phyloP scores from a whole-genome alignment of 1,140 invertebrate genomes.

The Drosophila busckii region DNA sequence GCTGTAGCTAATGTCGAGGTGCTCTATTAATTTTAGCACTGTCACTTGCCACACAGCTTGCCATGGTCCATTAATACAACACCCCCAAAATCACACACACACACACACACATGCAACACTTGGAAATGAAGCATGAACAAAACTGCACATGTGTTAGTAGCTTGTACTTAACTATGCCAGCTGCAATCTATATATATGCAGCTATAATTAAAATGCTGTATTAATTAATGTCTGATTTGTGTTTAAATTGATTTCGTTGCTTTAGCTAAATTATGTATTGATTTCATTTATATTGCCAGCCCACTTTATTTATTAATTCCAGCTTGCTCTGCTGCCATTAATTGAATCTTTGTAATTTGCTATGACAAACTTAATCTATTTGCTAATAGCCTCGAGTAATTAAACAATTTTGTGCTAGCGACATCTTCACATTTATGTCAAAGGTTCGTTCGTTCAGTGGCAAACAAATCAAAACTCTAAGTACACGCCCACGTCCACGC shows the following conservation, averaged over 20 bases:
- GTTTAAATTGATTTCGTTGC: too few relatives aligned
- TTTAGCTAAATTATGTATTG: too few relatives aligned
- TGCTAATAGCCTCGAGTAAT: too few relatives aligned
- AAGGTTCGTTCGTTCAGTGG: slow-evolving; percentile 17
- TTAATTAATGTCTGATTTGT: too few relatives aligned
- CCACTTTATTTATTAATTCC: too few relatives aligned
- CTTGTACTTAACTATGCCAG: background rate
- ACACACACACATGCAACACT: background rate
- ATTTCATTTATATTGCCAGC: too few relatives aligned
- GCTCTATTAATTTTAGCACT: slow-evolving; percentile 63
- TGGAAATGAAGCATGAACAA: background rate
- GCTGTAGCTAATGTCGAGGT: slow-evolving; percentile 37
- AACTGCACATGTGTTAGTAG: background rate
- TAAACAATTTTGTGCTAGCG: background rate
- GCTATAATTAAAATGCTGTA: too few relatives aligned
- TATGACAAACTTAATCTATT: too few relatives aligned
- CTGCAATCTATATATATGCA: background rate
- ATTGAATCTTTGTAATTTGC: too few relatives aligned
- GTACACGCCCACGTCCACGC: too few relatives aligned
- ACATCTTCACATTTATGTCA: slow-evolving; percentile 10
- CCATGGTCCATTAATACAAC: slow-evolving; percentile 13
- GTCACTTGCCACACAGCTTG: slow-evolving; percentile 60
- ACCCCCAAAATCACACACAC: background rate
- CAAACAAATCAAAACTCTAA: slow-evolving; percentile 19
- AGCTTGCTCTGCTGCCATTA: too few relatives aligned